These are phyloP conservation scores for Scomberomorus guttatus DNA, from an alignment of 2,797 vertebrate genomes.

Conservation along the genomic window DNA sequence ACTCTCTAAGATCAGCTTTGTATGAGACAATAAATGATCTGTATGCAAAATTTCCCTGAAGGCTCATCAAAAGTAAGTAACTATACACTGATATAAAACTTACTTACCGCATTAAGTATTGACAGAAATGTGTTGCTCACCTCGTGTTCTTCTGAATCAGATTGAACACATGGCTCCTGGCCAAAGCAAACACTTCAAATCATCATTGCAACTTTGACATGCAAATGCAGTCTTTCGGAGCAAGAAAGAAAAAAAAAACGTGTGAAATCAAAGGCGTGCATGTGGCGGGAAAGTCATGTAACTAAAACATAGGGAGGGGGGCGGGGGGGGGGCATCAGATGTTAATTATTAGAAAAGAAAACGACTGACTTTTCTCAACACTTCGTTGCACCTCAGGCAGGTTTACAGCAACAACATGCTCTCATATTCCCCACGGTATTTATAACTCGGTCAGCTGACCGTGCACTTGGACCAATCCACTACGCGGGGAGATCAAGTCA, in stretches of 20 bases:
- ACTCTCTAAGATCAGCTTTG: background rate
- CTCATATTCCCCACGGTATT: conserved; percentile 75
- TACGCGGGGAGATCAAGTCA: background rate
- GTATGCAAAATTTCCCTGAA: background rate
- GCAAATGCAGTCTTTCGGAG: background rate
- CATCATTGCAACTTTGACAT: background rate
- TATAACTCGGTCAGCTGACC: conserved; percentile 84
- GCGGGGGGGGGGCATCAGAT: accelerated
- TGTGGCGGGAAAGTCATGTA: background rate
- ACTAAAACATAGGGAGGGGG: too few relatives aligned
- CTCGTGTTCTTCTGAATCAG: background rate
- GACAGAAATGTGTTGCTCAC: background rate
- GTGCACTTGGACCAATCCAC: conserved; percentile 73
- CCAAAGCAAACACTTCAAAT: background rate
- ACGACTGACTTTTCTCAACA: conserved; percentile 16
- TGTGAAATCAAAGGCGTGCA: background rate
- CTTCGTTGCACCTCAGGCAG: background rate
- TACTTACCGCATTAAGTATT: background rate
- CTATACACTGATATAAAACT: background rate
- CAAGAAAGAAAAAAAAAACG: background rate
- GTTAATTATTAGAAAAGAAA: background rate
- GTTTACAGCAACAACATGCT: conserved; percentile 53
- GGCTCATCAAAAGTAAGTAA: background rate
- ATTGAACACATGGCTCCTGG: background rate
- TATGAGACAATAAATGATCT: background rate